Conservation (phyloP, 1,140 invertebrate species). For the Amphibalanus amphitrite region DNA sequence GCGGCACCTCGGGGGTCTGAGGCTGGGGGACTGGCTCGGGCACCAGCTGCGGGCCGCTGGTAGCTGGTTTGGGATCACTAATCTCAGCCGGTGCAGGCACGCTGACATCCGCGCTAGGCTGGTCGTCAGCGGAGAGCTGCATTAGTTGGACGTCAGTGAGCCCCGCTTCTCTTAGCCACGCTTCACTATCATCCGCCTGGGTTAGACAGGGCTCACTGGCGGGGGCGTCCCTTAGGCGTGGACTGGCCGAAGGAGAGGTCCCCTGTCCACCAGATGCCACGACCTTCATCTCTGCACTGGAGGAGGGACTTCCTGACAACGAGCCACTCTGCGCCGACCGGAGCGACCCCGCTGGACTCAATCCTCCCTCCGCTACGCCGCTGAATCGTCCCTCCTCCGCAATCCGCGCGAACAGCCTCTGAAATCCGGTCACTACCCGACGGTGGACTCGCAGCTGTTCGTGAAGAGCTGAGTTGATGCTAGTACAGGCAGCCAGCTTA, state of each 20-base stretch:
- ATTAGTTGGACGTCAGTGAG: not conserved
- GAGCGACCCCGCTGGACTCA: too few species aligned
- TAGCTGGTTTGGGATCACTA: not conserved
- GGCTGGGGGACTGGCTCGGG: too few species aligned
- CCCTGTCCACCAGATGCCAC: too few species aligned
- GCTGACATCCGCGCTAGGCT: too few species aligned
- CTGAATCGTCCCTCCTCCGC: not conserved
- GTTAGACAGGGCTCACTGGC: too few species aligned
- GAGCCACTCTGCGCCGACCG: too few species aligned
- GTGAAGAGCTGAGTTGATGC: not conserved
- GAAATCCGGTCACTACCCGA: not conserved
- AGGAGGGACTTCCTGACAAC: too few species aligned
- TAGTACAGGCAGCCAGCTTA: not conserved
- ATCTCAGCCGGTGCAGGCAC: not conserved
- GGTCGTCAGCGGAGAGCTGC: not conserved
- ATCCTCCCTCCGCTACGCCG: too few species aligned
- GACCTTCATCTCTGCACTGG: too few species aligned
- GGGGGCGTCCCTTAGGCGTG: too few species aligned
- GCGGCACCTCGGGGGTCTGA: not conserved
- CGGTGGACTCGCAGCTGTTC: not conserved
- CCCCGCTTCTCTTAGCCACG: not conserved
- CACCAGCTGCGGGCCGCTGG: not conserved
- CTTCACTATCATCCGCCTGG: too few species aligned
- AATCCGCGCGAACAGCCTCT: not conserved
- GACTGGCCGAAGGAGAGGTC: too few species aligned